Evolutionary conservation across 2,888 invertebrate species (phyloP), one percentile per base, ranked within the genome.

Genomic region (Masnerella sp.): DNA sequence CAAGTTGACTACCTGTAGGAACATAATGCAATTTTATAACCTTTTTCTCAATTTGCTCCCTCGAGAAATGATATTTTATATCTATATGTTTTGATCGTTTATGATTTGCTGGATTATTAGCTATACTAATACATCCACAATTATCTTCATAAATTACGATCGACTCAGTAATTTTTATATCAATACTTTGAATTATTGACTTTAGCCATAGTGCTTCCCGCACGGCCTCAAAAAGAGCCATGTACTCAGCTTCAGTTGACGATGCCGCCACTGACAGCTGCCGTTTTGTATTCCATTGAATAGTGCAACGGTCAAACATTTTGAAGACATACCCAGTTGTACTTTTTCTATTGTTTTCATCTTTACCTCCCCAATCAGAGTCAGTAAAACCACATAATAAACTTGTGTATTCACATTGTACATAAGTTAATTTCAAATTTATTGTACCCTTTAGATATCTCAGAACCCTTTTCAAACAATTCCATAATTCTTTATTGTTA

Each of bases 1-100:
- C 82, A 88, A 88, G 82, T 87, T 89, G 80, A 88, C 88, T 84
- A 89, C 88, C 79, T 89, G 86, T 80, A 88, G 89, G 81, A 88
- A 89, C 87, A 89, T 89, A 87, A 8, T 22, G 5, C 11, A 65
- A 28, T 89, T 88, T 89, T 88, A 90, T 89, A 88, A 89, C 81
- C 38, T 74, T 73, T 22, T 76, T 74, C 34, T 79, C 73, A 9
- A 79, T 64, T 68, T 79, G 74, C 38, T 80, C 77, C 64, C 74
- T 56, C 3, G 74, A 58, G 34, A 68, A 67, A 71, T 58, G 49
- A 47, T 74, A 78, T 70, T 76, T 76, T 38, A 76, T 79, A 73
- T 77, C 68, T 12, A 76, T 69, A 28, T 74, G 61, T 25, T 77
- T 74, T 5, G 74, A 69, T 67, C 67, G 64, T 36, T 72, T 72